Conservation (phyloP, 35 echinoderm and acorn worm species). For the Apostichopus parvimensis region DNA sequence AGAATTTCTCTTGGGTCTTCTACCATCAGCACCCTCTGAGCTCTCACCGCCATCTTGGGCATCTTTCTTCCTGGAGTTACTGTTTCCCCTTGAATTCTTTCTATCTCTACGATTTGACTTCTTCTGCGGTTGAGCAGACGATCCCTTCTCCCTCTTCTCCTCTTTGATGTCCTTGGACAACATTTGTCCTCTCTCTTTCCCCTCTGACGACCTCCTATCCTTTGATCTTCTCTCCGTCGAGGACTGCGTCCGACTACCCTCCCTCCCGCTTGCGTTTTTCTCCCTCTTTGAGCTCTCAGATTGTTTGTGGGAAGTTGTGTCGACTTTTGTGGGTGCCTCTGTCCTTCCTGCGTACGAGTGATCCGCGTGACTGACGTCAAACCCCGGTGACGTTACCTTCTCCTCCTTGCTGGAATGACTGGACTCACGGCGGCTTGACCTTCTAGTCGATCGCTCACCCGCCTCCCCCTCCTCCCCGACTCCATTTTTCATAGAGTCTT, state of each 20-base stretch:
- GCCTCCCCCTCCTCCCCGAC: background rate
- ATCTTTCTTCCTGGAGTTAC: background rate
- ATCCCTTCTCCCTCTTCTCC: background rate
- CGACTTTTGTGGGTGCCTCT: background rate
- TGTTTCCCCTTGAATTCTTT: background rate
- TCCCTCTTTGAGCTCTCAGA: background rate
- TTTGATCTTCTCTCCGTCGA: background rate
- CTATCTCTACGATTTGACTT: background rate
- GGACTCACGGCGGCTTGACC: background rate
- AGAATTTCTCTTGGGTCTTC: slow-evolving; percentile 9
- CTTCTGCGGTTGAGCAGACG: background rate
- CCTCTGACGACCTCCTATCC: background rate
- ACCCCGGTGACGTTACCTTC: background rate
- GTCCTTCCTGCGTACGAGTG: slow-evolving; percentile 37
- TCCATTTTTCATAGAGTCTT: background rate
- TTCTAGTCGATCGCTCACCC: background rate
- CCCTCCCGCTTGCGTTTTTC: background rate
- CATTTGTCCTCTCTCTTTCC: background rate
- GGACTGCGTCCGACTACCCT: background rate
- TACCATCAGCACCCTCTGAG: background rate
- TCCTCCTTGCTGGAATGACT: background rate
- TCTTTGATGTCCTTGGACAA: background rate
- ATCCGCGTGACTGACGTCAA: slow-evolving; percentile 22
- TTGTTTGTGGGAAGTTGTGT: background rate
- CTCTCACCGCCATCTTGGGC: background rate